Evolutionary conservation across 2,797 vertebrate genomes (phyloP).

Genomic region (Sphaeramia orbicularis): DNA sequence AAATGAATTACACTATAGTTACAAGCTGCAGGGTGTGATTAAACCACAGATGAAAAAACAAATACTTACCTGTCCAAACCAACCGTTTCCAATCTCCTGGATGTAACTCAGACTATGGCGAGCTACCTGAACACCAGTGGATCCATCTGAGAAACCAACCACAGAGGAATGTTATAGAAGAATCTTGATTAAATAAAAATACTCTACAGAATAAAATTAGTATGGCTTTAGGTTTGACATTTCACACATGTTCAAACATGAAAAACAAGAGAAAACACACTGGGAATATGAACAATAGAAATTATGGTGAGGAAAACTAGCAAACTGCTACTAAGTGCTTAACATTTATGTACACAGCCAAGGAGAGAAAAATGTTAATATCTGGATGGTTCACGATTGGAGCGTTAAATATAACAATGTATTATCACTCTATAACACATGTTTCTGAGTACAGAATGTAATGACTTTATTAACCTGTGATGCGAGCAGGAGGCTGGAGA

Average conservation of each 20-base stretch:
- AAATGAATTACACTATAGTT: not conserved
- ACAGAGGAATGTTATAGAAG: constrained; percentile 13
- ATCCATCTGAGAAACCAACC: constrained; percentile 84
- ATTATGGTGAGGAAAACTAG: too few relatives aligned
- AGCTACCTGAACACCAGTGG: constrained; percentile 88
- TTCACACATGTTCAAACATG: too few relatives aligned
- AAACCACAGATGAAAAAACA: not conserved
- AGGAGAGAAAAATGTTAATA: too few relatives aligned
- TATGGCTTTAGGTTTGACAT: too few relatives aligned
- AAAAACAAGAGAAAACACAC: too few relatives aligned
- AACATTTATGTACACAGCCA: too few relatives aligned
- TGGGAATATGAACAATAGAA: too few relatives aligned
- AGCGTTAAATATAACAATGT: too few relatives aligned
- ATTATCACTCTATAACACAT: not conserved
- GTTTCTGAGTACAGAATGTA: not conserved
- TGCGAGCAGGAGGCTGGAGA: constrained; percentile 86
- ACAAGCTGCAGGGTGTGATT: not conserved
- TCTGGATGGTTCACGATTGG: too few relatives aligned
- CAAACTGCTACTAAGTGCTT: too few relatives aligned
- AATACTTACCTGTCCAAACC: constrained; percentile 95
- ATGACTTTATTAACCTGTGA: constrained; percentile 71
- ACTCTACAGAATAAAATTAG: too few relatives aligned
- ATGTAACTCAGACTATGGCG: constrained; percentile 97
- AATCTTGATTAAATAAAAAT: too few relatives aligned
- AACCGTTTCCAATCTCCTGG: constrained; percentile 96